Evolutionary conservation across 2,113 vertebrate species (phyloP), one percentile per base, ranked within the genome.

Genomic region (Antennarius striatus): DNA sequence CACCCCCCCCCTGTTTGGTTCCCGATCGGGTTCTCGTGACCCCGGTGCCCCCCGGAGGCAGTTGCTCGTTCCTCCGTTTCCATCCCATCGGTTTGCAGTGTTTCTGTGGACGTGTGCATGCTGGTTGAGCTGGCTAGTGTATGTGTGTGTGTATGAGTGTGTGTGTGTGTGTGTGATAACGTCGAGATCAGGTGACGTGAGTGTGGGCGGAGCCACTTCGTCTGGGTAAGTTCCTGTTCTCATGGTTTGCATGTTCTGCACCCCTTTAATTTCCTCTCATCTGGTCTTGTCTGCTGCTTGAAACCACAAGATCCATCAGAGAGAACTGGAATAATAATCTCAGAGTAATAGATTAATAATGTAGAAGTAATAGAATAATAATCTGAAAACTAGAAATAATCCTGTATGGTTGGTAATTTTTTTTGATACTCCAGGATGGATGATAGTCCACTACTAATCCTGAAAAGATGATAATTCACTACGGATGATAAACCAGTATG

Each of bases 91-190:
- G 58, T 71, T 74, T 32, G 10, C 28, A 45, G 51, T 53, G 82
- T 70, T 74, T 47, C 63, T 86, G 52, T 65, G 77, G 77, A 93
- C 93, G 92, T 84, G 94, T 95, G 95, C 94, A 93, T 95, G 95
- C 93, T 95, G 92, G 89, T 94, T 93, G 92, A 95, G 93, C 94
- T 95, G 95, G 80, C 92, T 93, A 91, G 93, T 93, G 90, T 86
- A 85, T 87, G 58, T 78, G 22, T 22, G 22, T 22, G 22, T 22
- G 22, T 22, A 2, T 22, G 22, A n/a, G n/a, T 22, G 22, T 22
- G 22, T 22, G 22, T 22, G 22, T 22, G 22, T 22, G 22, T 22
- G 22, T 22, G 22, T 22, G 22, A 22, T 1, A 22, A 22, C 22
- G 22, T 22, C 2, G 1, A 1, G 22, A 22, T 22, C 22, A 87